Base-by-base conservation (phyloP, 1,140 invertebrate species). In the Pogonus chalceus region DNA sequence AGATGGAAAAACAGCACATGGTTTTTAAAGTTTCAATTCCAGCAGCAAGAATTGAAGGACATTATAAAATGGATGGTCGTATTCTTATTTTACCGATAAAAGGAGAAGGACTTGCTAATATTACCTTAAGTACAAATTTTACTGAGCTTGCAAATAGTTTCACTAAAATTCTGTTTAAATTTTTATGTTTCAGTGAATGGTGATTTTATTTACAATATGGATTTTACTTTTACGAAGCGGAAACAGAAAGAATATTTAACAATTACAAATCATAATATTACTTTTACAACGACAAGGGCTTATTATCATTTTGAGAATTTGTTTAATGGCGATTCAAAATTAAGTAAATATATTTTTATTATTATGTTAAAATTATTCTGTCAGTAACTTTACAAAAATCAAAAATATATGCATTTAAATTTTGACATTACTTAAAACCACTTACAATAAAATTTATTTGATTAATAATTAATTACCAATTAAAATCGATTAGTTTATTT, bases 1-100 rank as follows among this genome's bases (percentile, higher is more conserved):
- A 78, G 53, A 67, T 71, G 53, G 62, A 75, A 2, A 76, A 73
- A 22, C 59, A 69, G 65, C 76, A 65, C 70, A 70, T 59, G 56
- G 71, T 21, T 70, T 75, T 52, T 62, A 75, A 56, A 62, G 69
- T 63, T 65, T 54, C 37, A 10, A 43, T 43, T 10, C 37, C 37
- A 4, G 18, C 3, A 43, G 37, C 37, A 10, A 43, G 79, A 56
- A 79, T 84, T 59, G 62, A 80, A 2, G 80, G 76, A 0, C 74
- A 85, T 60, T 88, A 87, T 57, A 76, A 79, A 46, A 73, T 87
- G 63, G 75, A 77, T 20, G 85, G 86, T 22, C 76, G 78, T 48
- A 78, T 88, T 49, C 62, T 88, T 2, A 61, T 88, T 14, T 61
- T 88, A 23, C 83, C 84, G 0, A 80, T 88, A 20, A 76, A 72